Base-by-base conservation (phyloP, 2,888 invertebrate genomes). In the Archips xylosteana region DNA sequence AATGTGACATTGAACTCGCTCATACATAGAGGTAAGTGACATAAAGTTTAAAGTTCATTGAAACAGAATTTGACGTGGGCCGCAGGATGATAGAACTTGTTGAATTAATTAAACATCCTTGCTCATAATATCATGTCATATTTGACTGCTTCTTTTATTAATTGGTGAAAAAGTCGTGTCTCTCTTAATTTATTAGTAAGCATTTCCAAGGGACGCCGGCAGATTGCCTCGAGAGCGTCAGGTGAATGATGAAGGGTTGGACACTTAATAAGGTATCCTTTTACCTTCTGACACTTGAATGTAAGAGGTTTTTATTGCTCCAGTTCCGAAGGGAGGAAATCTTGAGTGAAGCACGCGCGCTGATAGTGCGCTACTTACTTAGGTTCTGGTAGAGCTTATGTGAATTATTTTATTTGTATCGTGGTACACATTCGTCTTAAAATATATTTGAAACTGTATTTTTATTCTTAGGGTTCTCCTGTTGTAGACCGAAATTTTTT, bases 211-310 rank as follows among this genome's bases (percentile, higher is more conserved):
- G 3, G 5, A 13, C 42, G 6, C 10, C 63, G 32, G 32, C 36
- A 62, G 42, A 63, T 72, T 68, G 63, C 59, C 63, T 60, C 72
- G 59, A 15, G 68, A 15, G 3, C 61, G 63, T 15, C 63, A 63
- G 54, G 54, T 49, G 15, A 23, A 59, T 59, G 71, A 71, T 32
- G 65, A 68, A 63, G 57, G 67, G 71, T 36, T 49, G 15, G 62
- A 47, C 67, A 57, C 47, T 73, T 73, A 57, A 49, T 68, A 68
- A 68, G 36, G 39, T 59, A 64, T 63, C 54, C 62, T 71, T 68
- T 34, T 66, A 42, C 61, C 66, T 32, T 15, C 32, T 51, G 60
- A 51, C 65, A 61, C 60, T 65, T 72, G 12, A 45, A n/a, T 23
- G 67, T 64, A 57, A 73, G 63, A 59, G 63, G 45, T 34, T 63